phyloP scores from a whole-genome alignment of 1,140 invertebrate genomes.

The Rhagoletis zephyria region DNA sequence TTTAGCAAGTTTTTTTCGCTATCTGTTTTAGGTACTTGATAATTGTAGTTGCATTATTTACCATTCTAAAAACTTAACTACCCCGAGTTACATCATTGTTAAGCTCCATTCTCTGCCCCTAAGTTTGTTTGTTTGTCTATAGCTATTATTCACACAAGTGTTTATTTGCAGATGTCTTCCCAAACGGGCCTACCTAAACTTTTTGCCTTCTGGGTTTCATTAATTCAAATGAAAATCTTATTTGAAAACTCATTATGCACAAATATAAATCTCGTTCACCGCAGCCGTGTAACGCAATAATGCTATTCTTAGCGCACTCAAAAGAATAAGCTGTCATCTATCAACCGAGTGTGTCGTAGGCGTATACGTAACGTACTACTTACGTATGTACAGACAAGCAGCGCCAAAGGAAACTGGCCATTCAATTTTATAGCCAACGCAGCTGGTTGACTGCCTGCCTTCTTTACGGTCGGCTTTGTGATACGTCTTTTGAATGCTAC shows the following conservation, averaged over 20 bases:
- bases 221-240: conserved; percentile 37
- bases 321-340: neutral
- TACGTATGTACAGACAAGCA: neutral
- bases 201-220: conserved; percentile 8
- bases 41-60: no score
- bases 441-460: neutral
- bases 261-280: conserved; percentile 10
- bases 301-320: neutral
- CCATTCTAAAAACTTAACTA: no score
- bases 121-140: no score
- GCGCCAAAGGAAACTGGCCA: neutral
- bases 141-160: no score
- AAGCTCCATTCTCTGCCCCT: no score
- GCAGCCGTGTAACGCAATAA: conserved; percentile 2
- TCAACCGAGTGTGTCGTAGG: neutral
- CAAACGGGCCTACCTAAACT: no score
- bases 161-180: no score
- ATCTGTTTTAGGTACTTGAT: no score
- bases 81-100: no score
- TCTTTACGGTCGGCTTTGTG: neutral
- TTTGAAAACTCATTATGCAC: conserved; percentile 39
- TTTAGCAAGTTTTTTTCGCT: no score
- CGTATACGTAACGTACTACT: neutral
- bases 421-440: conserved; percentile 28
- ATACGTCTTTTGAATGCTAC: neutral